Conservation (phyloP, 2,113 vertebrate species). For the Stigmatopora argus region DNA sequence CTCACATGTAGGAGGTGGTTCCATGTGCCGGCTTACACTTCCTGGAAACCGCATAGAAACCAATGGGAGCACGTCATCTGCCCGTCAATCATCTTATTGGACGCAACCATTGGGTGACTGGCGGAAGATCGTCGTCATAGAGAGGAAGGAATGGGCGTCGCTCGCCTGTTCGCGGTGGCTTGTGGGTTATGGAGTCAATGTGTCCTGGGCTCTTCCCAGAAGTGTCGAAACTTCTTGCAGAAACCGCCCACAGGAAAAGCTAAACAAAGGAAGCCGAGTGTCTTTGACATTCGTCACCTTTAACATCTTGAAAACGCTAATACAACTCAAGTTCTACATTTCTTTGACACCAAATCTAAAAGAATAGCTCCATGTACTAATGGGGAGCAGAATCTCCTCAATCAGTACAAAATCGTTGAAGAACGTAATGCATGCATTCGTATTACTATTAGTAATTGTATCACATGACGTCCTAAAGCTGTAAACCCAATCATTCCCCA, state of each 20-base stretch:
- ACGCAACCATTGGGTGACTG: constrained; percentile 34
- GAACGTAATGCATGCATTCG: too few relatives aligned
- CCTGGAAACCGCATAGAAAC: constrained; percentile 71
- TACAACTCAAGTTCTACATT: too few relatives aligned
- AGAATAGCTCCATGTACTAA: too few relatives aligned
- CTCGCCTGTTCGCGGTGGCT: not conserved
- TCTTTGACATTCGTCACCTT: not conserved
- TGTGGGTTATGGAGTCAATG: constrained; percentile 41
- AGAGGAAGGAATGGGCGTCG: not conserved
- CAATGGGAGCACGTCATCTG: constrained; percentile 12
- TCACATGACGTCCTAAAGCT: too few relatives aligned
- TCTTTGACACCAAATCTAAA: too few relatives aligned
- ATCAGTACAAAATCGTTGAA: too few relatives aligned
- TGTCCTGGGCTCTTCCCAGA: not conserved
- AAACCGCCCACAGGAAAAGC: not conserved
- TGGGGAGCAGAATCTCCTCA: too few relatives aligned
- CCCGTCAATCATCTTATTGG: constrained; percentile 27
- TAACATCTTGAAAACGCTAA: too few relatives aligned
- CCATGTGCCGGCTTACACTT: constrained; percentile 56
- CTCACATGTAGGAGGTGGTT: constrained; percentile 71
- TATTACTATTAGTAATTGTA: too few relatives aligned
- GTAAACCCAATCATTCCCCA: constrained; percentile 26
- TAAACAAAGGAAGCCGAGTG: not conserved
- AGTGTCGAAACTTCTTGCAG: not conserved
- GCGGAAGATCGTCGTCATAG: not conserved